These are phyloP conservation scores for Erinaceus europaeus DNA, from an alignment of 2,113 vertebrate species.

Conservation along the genomic window DNA sequence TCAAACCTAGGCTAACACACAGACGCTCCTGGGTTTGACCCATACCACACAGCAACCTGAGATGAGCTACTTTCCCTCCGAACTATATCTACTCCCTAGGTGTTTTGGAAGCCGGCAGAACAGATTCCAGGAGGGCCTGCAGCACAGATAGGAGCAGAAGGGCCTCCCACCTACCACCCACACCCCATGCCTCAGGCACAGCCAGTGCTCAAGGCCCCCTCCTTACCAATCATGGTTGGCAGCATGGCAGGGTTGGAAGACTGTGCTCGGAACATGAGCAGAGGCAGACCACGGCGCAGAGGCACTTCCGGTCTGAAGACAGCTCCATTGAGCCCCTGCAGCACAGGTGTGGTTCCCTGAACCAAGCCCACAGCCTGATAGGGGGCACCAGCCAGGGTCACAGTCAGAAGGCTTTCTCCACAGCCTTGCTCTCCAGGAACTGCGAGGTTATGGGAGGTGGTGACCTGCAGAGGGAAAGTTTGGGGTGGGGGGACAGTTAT, in stretches of 20 bases:
- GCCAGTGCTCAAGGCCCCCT: too few relatives aligned
- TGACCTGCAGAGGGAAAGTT: slow-evolving; percentile 74
- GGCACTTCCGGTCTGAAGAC: slow-evolving; percentile 87
- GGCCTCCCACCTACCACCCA: too few relatives aligned
- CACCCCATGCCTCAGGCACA: too few relatives aligned
- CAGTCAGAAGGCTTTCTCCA: slow-evolving; percentile 60
- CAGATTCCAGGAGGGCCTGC: too few relatives aligned
- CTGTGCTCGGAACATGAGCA: slow-evolving; percentile 88
- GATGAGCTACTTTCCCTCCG: neutral
- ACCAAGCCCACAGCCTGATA: slow-evolving; percentile 83
- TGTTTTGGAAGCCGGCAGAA: neutral
- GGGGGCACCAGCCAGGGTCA: slow-evolving; percentile 75
- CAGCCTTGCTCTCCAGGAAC: neutral
- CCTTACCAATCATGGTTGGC: slow-evolving; percentile 84
- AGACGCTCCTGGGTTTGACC: neutral
- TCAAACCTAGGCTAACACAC: too few relatives aligned
- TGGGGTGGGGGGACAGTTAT: rapidly evolving
- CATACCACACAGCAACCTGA: neutral
- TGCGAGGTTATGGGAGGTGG: slow-evolving; percentile 47
- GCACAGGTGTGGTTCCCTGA: slow-evolving; percentile 86
- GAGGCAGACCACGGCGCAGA: slow-evolving; percentile 78
- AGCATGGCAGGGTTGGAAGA: slow-evolving; percentile 75
- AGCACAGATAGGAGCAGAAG: too few relatives aligned
- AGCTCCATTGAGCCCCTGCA: slow-evolving; percentile 84
- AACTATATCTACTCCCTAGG: neutral